Evolutionary conservation across 2,888 invertebrate species (phyloP), one percentile per base, ranked within the genome.

Genomic region (Creontiades dilutus): DNA sequence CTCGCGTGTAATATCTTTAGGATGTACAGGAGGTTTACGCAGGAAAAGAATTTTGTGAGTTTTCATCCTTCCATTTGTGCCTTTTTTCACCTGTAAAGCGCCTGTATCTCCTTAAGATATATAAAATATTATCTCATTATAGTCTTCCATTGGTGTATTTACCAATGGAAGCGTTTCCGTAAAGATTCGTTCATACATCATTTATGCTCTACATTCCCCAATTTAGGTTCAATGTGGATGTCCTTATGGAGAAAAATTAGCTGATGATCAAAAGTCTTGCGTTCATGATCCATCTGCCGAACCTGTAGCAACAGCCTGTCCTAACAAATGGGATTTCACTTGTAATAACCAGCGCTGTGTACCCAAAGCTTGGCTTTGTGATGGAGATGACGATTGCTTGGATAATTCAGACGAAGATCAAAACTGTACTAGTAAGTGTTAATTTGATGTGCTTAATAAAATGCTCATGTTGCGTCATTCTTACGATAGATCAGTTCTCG

Each of bases 381-480:
- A 99, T 93, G 98, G 98, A 0, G 99, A 99, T 92, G 97, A 99
- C 93, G 99, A 99, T 93, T 99, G 99, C 92, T 94, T 98, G 92
- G 99, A 99, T 93, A 97, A 98, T 94, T 98, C 98, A 89, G 99
- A 99, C 93, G 99, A 99, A 93, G 96, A 97, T 93, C 97, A 97
- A 93, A 98, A 98, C 92, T 99, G 99, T 93, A 98, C 98, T 89
- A 97, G 97, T 96, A 93, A 95, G 96, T 81, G 1, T 19, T 5
- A 12, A 68, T 68, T 27, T 68, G 23, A 23, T 52, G 52, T 11
- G 52, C 11, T 16, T 16, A 14, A 1, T 16, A 52, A n/a, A n/a
- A 52, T 52, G 52, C 37, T 7, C 7, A 37, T 7, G 3, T 37
- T 37, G n/a, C n/a, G n/a, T n/a, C n/a, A n/a, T 7, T 37, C 2